Conservation (phyloP, 2,888 invertebrate genomes). For the Harpalus rubripes region DNA sequence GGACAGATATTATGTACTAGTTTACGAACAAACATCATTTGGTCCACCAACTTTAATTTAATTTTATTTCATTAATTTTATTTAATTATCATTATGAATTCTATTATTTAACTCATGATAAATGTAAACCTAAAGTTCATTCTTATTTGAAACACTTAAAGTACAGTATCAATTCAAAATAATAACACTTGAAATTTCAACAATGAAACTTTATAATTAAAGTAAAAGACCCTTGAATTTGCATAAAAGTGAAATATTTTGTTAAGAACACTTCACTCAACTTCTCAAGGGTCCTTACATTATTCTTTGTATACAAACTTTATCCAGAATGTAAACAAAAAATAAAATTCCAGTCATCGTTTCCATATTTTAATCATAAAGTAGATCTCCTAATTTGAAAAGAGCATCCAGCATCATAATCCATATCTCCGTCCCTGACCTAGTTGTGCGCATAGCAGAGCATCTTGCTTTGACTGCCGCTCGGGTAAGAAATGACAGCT, state of each 20-base stretch:
- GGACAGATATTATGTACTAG: no score
- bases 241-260: neutral
- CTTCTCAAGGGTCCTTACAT: neutral
- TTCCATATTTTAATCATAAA: neutral
- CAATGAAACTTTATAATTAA: no score
- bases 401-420: neutral
- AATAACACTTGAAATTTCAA: no score
- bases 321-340: neutral
- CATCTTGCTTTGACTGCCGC: neutral
- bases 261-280: neutral
- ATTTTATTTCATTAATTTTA: no score
- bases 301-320: neutral
- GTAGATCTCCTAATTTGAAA: conserved; percentile 6
- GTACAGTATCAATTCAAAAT: no score
- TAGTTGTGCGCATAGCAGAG: neutral
- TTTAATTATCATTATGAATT: no score
- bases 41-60: no score
- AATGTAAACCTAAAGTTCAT: no score
- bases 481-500: conserved; percentile 25
- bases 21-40: no score
- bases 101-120: no score
- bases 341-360: neutral
- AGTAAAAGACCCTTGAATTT: neutral
- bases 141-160: no score
- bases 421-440: conserved; percentile 11